phyloP scores from a whole-genome alignment of 2,888 invertebrate genomes.

The Xestobium rufovillosum region DNA sequence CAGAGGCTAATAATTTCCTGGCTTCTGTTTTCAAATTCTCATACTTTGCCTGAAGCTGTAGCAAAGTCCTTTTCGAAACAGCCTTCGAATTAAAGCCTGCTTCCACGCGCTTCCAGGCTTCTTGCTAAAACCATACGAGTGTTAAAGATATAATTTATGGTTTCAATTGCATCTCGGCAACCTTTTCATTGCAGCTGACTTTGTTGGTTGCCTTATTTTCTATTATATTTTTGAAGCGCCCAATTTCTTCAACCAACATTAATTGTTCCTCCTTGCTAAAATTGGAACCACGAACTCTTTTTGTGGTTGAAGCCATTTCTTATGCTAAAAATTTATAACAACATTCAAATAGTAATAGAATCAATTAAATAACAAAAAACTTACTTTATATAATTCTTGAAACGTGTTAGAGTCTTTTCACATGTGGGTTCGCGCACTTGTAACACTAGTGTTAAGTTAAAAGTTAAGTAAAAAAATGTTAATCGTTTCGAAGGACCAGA shows the following conservation, averaged over 20 bases:
- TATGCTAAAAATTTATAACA: no score
- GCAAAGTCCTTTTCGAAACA: background rate
- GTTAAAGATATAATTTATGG: background rate
- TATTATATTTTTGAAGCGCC: background rate
- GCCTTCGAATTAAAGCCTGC: background rate
- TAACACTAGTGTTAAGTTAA: no score
- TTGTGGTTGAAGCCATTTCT: no score
- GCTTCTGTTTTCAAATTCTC: slow-evolving; percentile 1
- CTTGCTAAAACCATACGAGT: background rate
- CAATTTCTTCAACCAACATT: background rate
- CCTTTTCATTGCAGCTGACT: background rate
- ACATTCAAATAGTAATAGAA: no score
- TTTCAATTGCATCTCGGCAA: background rate
- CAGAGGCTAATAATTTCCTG: background rate
- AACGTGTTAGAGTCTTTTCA: no score
- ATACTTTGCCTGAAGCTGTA: background rate
- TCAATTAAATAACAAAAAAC: no score
- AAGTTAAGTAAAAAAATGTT: no score
- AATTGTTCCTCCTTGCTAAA: slow-evolving; percentile 1
- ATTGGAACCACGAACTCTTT: background rate
- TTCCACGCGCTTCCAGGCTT: background rate
- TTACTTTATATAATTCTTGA: no score
- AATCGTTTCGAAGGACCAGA: no score
- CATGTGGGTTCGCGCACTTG: no score
- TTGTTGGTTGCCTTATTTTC: slow-evolving; percentile 1